phyloP scores from a whole-genome alignment of 2,888 invertebrate species.

The Dromius quadrimaculatus region DNA sequence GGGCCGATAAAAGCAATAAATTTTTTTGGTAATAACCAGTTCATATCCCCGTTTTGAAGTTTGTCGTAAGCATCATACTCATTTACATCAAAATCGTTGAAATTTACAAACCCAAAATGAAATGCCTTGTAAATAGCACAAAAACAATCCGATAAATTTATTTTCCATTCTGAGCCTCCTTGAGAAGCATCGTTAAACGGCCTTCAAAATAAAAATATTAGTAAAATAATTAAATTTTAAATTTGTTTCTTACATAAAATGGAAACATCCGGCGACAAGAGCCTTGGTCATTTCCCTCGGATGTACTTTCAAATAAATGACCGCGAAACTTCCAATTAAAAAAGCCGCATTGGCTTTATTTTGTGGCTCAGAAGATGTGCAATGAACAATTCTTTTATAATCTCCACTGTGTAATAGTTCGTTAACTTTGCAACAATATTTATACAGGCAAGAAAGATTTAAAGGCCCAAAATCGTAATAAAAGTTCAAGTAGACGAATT shows the following conservation, averaged over 20 bases:
- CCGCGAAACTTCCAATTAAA: constrained; percentile 85
- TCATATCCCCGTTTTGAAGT: constrained; percentile 88
- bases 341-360: constrained; percentile 89
- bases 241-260: constrained; percentile 37
- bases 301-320: constrained; percentile 76
- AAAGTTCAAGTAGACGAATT: constrained; percentile 85
- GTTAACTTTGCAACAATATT: constrained; percentile 83
- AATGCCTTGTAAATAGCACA: constrained; percentile 80
- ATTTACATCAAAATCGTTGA: constrained; percentile 83
- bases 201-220: constrained; percentile 61
- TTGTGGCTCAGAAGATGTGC: constrained; percentile 79
- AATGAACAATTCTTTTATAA: constrained; percentile 83
- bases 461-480: constrained; percentile 92
- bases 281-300: constrained; percentile 75
- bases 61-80: constrained; percentile 88
- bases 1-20: constrained; percentile 92
- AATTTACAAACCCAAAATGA: constrained; percentile 82
- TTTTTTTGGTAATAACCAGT: constrained; percentile 89
- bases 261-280: constrained; percentile 28
- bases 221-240: constrained; percentile 3
- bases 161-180: constrained; percentile 78
- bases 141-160: constrained; percentile 76
- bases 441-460: constrained; percentile 87
- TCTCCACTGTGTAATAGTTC: constrained; percentile 78
- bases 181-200: constrained; percentile 85